Base-by-base conservation (phyloP, 92 coral and sea anemone genomes). In the Plumapathes pennacea region DNA sequence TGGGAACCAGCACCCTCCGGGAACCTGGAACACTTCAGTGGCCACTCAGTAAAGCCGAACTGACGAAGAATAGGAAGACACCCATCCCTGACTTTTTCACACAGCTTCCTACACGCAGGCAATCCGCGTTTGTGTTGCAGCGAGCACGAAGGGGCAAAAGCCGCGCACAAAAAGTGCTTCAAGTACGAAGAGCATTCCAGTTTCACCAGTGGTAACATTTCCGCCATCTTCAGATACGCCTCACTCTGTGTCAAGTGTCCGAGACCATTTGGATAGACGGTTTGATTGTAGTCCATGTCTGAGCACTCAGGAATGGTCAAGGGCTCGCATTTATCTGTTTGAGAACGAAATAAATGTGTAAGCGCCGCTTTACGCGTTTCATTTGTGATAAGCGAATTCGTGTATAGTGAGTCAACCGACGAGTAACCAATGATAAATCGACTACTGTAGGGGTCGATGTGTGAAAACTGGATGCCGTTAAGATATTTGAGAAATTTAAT, bases 51-150 rank as follows among this genome's bases (percentile, higher is more conserved):
- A 54, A 54, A 62, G 12, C 25, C 15, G 41, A 45, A 31, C 22
- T 13, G 24, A 1, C 20, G 32, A 27, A 25, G 58, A 44, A 56
- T 17, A 6, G 56, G 20, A n/a, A 71, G 32, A 57, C 87, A 81
- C 53, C 67, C 82, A 34, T 54, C 51, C 34, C 60, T 50, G 20
- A 71, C 53, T 67, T 40, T 73, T 47, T 41, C 20, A 32, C 87
- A 81, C 21, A 81, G 77, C 25, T 64, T 67, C 44, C 67, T 74
- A 44, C 87, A 81, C 5, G 87, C 81, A 11, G 60, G 71, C 22
- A 56, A 23, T 3, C 66, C 32, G 12, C 38, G 13, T 43, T 69
- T 32, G 48, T 67, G 74, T 22, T 74, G 50, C 37, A 38, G 45
- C 14, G 43, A 18, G 28, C 88, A 81, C 0, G 82, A 59, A 1